Base-by-base conservation (phyloP, 2,888 invertebrate species). In the Hirtodrosophila trivittata region DNA sequence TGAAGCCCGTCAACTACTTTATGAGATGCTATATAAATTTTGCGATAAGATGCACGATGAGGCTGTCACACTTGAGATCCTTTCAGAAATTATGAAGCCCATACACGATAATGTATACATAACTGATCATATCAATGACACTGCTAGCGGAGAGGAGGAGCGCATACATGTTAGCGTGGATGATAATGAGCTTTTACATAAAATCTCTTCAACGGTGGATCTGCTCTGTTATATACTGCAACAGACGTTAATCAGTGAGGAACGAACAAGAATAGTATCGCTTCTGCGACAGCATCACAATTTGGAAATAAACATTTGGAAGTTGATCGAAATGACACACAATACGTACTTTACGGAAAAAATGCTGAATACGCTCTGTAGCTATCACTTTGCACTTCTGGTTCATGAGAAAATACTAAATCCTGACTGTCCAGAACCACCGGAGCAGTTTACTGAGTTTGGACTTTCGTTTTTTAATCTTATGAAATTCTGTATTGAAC, bases 1-100 rank as follows among this genome's bases (percentile, higher is more conserved):
- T 32, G 94, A 94, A 85, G 93, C 94, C 5, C 93, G 94, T 51
- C 92, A 92, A 57, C 93, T 95, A 75, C 90, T 95, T 12, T 92
- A 92, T 12, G 91, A 91, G 58, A 92, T 95, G 51, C 80, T 94
- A 0, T 92, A 93, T 90, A 92, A 92, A 86, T 89, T 83, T 30
- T 89, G 89, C 13, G 86, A 87, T 1, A 88, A 89, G 55, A 73
- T 84, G 6, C 92, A 92, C 45, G 89, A 92, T 30, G 92, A 93
- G 72, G 84, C 88, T 9, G 91, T 93, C 30, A 92, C 93, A 12
- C 91, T 92, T 56, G 90, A 92, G 62, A 92, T 95, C 5, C 86
- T 95, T 1, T 80, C 86, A 10, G 90, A 91, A 65, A 92, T 95
- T 16, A 87, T 94, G 41, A 90, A 91, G 39, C 94, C 94, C 0